Conservation (phyloP, 2,113 vertebrate genomes). For the Sceloporus undulatus region DNA sequence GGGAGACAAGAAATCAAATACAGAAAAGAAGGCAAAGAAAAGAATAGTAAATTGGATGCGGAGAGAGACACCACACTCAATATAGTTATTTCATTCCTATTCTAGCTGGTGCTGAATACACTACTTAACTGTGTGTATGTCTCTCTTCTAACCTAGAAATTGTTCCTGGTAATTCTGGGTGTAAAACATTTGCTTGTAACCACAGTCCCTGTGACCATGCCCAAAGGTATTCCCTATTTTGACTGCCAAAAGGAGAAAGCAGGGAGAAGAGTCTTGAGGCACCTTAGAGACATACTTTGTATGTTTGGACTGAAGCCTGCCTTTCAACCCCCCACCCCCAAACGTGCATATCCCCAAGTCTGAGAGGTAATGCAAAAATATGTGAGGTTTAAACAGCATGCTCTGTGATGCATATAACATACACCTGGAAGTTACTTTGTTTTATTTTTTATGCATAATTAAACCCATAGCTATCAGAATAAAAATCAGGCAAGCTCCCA, state of each 20-base stretch:
- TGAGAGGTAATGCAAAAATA: not conserved
- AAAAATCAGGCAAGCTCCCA: no score
- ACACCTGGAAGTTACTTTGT: no score
- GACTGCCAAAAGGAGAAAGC: not conserved
- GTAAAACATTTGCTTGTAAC: not conserved
- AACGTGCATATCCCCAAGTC: not conserved
- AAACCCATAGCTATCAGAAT: no score
- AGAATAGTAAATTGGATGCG: no score
- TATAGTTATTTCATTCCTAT: not conserved
- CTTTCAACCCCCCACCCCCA: not conserved
- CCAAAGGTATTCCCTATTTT: not conserved
- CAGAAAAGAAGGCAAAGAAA: no score
- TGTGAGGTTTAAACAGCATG: not conserved
- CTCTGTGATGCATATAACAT: not conserved
- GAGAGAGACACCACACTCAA: not conserved
- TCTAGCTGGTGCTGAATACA: not conserved
- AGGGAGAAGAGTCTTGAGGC: not conserved
- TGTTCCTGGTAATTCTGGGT: not conserved
- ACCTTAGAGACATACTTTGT: not conserved
- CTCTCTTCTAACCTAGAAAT: not conserved
- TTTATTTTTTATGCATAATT: no score
- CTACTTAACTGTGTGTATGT: not conserved
- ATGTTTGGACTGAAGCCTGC: not conserved
- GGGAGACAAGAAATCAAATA: conserved; percentile 5
- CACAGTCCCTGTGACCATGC: not conserved